Evolutionary conservation across 1,140 invertebrate species (phyloP), one percentile per base, ranked within the genome.

Genomic region (Venturia canescens): DNA sequence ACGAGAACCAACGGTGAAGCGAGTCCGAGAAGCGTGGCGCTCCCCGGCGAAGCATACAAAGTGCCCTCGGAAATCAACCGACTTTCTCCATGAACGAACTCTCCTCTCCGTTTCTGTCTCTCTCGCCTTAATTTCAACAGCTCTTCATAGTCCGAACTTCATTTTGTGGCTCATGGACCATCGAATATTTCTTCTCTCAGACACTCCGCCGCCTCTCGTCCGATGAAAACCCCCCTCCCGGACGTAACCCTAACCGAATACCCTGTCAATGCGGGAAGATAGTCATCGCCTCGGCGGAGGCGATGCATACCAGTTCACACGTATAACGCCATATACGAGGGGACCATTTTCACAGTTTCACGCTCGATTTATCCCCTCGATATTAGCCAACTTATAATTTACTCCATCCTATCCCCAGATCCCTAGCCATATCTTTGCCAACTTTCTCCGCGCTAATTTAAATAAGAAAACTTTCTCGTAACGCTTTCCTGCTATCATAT

Each of bases 111-210:
- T 85, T 84, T 60, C 75, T 18, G 5, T 50, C 44, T 75, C 18
- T 78, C 78, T 57, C 60, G 57, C 71, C 76, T 66, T 78, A 50
- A 69, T 77, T 63, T 57, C 9, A 16, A 78, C 26, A 74, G 77
- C 80, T 79, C 66, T 81, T 78, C 83, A 79, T 77, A 82, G 82
- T 85, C 86, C 84, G 81, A 83, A 83, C 85, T 90, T 90, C 88
- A 91, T 91, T 91, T 91, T 90, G 89, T 89, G 90, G 88, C 87
- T 90, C 89, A 91, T 91, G 83, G 86, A 87, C 86, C 86, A 85
- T 87, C 87, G 84, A 90, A 90, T 90, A 87, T 82, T 88, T 84
- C 85, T 69, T 69, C 69, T 3, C 57, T 60, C 57, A n/a, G 6
- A 1, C 57, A 4, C 18, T n/a, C 57, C 16, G 6, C 7, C 57